These are phyloP conservation scores for Ophion ventricosus DNA, from an alignment of 2,888 invertebrate species.

Conservation along the genomic window DNA sequence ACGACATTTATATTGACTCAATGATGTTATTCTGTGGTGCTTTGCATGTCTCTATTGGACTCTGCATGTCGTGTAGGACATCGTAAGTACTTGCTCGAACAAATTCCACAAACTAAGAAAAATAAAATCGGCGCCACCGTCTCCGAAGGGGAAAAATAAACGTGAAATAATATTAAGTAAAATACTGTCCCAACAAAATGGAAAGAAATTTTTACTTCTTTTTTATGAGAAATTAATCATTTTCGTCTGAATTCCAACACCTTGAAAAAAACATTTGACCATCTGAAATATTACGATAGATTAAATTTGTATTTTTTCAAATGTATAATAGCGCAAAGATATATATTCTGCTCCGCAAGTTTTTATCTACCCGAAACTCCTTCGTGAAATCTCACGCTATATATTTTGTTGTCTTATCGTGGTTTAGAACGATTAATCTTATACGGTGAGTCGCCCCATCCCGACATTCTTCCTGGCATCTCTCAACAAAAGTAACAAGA, in stretches of 20 bases:
- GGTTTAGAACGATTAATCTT: slow-evolving; percentile 69
- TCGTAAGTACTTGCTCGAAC: slow-evolving; percentile 81
- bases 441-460: slow-evolving; percentile 38
- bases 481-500: slow-evolving; percentile 51
- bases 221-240: not conserved
- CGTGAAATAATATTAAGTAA: slow-evolving; percentile 19
- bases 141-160: slow-evolving; percentile 14
- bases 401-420: slow-evolving; percentile 41
- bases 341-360: slow-evolving; percentile 24
- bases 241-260: not conserved
- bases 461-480: slow-evolving; percentile 41
- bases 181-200: not conserved
- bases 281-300: not conserved
- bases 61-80: slow-evolving; percentile 83
- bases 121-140: slow-evolving; percentile 38
- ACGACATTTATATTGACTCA: slow-evolving; percentile 79
- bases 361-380: slow-evolving; percentile 41
- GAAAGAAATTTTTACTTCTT: not conserved
- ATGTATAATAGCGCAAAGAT: slow-evolving; percentile 7
- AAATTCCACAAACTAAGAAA: slow-evolving; percentile 63
- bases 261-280: not conserved
- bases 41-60: slow-evolving; percentile 83
- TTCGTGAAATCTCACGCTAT: slow-evolving; percentile 45
- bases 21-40: slow-evolving; percentile 82
- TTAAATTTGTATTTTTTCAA: slow-evolving; percentile 13